Evolutionary conservation across 2,113 vertebrate species (phyloP).

Genomic region (Bolborhynchus lineola): DNA sequence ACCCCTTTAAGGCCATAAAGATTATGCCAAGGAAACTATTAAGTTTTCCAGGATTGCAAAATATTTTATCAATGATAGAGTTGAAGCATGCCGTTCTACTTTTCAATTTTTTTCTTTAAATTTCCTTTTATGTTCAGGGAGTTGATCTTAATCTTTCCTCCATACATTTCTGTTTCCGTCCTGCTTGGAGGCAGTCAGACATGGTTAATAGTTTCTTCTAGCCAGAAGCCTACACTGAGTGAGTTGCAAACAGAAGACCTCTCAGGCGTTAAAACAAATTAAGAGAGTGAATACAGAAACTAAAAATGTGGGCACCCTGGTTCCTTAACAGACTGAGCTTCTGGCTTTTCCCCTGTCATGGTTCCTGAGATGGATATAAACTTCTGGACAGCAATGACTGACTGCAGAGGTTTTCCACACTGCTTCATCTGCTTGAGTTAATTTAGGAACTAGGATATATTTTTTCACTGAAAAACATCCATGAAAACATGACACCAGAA

Average conservation of each 20-base stretch:
- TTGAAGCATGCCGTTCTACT: slow-evolving; percentile 55
- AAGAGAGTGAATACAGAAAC: background rate
- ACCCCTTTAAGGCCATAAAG: slow-evolving; percentile 50
- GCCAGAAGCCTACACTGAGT: background rate
- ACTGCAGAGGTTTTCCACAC: background rate
- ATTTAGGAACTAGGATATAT: background rate
- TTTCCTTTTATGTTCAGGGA: slow-evolving; percentile 52
- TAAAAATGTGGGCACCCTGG: background rate
- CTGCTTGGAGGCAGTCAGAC: background rate
- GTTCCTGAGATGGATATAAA: background rate
- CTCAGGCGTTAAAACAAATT: background rate
- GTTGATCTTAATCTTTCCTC: slow-evolving; percentile 63
- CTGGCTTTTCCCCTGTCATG: background rate
- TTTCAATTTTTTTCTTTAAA: slow-evolving; percentile 38
- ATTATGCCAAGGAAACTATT: slow-evolving; percentile 56
- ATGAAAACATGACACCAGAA: background rate
- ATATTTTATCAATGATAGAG: slow-evolving; percentile 66
- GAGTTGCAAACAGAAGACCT: background rate
- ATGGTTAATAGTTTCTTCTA: slow-evolving; percentile 51
- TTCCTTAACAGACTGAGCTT: background rate
- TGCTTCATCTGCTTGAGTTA: background rate
- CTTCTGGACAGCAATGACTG: background rate
- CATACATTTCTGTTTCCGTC: background rate
- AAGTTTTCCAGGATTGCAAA: slow-evolving; percentile 64
- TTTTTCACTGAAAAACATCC: background rate